phyloP scores from a whole-genome alignment of 2,888 invertebrate species.

The Periphyllus acericola region DNA sequence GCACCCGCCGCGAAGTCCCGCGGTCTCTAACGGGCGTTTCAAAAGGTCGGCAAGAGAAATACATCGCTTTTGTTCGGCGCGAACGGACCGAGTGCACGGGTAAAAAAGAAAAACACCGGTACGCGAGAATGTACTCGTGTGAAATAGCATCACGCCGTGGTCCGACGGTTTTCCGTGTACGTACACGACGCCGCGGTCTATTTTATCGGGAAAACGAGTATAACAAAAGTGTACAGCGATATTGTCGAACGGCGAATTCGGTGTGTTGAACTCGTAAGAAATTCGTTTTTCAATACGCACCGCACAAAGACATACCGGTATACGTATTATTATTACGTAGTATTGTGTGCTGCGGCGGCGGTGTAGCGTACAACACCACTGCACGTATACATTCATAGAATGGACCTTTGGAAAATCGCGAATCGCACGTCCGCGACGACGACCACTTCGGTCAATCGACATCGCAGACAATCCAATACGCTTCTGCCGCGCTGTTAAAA shows the following conservation, averaged over 20 bases:
- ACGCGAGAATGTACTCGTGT: not conserved
- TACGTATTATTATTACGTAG: conserved; percentile 26
- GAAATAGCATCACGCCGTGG: not conserved
- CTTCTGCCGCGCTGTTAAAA: conserved; percentile 2
- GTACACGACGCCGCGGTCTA: not conserved
- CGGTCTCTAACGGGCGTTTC: not conserved
- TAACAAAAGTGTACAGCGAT: not conserved
- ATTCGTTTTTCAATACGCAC: conserved; percentile 40
- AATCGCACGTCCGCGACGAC: conserved; percentile 54
- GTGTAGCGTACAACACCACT: too few species aligned
- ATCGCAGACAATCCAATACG: conserved; percentile 9
- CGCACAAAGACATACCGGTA: conserved; percentile 52
- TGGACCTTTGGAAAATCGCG: conserved; percentile 50
- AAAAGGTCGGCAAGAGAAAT: not conserved
- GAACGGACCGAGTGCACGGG: not conserved
- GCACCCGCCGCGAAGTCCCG: conserved; percentile 33
- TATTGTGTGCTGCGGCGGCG: not conserved
- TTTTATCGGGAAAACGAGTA: conserved; percentile 4
- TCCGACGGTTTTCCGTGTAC: conserved; percentile 1
- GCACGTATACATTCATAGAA: not conserved
- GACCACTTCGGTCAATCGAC: conserved; percentile 22
- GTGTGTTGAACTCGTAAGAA: conserved; percentile 50
- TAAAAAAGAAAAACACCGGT: not conserved
- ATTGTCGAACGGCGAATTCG: conserved; percentile 25
- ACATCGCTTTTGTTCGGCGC: not conserved